Base-by-base conservation (phyloP, 2,888 invertebrate genomes). In the Pantelozetes paolii region DNA sequence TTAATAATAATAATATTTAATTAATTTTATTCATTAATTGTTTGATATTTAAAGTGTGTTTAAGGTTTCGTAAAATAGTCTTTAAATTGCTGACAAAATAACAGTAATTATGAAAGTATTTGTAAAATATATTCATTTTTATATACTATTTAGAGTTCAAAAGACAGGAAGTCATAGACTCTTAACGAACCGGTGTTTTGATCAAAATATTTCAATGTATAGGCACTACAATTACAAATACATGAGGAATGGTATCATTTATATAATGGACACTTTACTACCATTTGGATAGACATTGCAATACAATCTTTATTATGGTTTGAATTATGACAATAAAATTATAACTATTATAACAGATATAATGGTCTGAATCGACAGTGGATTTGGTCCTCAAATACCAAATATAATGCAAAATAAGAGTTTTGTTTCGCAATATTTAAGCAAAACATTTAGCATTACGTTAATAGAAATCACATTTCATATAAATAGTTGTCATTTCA, bases 381-480 rank as follows among this genome's bases (percentile, higher is more conserved):
- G n/a, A n/a, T n/a, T n/a, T n/a, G n/a, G n/a, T n/a, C n/a, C n/a
- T n/a, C n/a, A n/a, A n/a, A n/a, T n/a, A n/a, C n/a, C n/a, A n/a
- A n/a, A n/a, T n/a, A n/a, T n/a, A n/a, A n/a, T n/a, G n/a, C n/a
- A n/a, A n/a, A n/a, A n/a, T n/a, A n/a, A n/a, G n/a, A n/a, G n/a
- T n/a, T n/a, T n/a, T n/a, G n/a, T n/a, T n/a, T n/a, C n/a, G n/a
- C n/a, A n/a, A n/a, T n/a, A n/a, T n/a, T n/a, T 48, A 48, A 48
- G 48, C 48, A 48, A 48, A 48, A n/a, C 48, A 20, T 48, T 48
- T 48, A n/a, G 48, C n/a, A n/a, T n/a, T n/a, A n/a, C n/a, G n/a
- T n/a, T n/a, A n/a, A n/a, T n/a, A n/a, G n/a, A n/a, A n/a, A n/a
- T 48, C 48, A 48, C 48, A 48, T 48, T 48, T 48, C n/a, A 48